These are phyloP conservation scores for Manis crassicaudata DNA, from an alignment of 2,797 vertebrate genomes.

Conservation along the genomic window DNA sequence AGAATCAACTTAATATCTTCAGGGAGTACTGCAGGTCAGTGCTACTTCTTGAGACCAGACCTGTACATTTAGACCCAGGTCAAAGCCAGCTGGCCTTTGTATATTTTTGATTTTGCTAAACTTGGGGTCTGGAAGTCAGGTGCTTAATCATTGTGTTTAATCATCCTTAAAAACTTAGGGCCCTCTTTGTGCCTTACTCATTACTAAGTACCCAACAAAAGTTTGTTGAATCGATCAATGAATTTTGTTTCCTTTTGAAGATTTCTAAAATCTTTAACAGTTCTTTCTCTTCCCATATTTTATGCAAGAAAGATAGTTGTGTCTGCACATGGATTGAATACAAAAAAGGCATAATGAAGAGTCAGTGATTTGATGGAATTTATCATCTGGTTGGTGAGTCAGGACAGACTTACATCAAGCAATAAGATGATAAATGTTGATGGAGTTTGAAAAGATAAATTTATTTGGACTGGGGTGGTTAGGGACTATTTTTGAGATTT, in stretches of 20 bases:
- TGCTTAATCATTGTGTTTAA: not conserved
- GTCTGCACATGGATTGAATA: conserved; percentile 25
- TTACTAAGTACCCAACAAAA: conserved; percentile 4
- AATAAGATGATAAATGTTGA: not conserved
- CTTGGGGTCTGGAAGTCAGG: not conserved
- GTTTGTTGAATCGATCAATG: conserved; percentile 11
- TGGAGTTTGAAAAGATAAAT: conserved; percentile 22
- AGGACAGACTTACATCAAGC: not conserved
- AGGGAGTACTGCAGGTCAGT: not conserved
- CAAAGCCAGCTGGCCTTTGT: not conserved
- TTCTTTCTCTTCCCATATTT: conserved; percentile 29
- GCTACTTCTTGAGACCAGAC: not conserved
- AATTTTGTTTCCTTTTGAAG: conserved; percentile 41
- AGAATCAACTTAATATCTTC: not conserved
- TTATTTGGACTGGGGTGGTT: not conserved
- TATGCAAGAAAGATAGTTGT: conserved; percentile 48
- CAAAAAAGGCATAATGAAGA: not conserved
- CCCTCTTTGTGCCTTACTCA: not conserved
- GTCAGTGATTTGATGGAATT: conserved; percentile 30
- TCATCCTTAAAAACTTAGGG: not conserved
- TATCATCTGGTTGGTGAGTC: conserved; percentile 47
- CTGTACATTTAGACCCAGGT: not conserved
- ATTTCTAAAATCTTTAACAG: conserved; percentile 46
- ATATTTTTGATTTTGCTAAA: conserved; percentile 18
- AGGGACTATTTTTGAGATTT: conserved; percentile 42